A percentile compares a stretch with the other conserved stretches of the same genome.
Conservation (phyloP, 2,888 invertebrate genomes). For the Biston stratarius region DNA sequence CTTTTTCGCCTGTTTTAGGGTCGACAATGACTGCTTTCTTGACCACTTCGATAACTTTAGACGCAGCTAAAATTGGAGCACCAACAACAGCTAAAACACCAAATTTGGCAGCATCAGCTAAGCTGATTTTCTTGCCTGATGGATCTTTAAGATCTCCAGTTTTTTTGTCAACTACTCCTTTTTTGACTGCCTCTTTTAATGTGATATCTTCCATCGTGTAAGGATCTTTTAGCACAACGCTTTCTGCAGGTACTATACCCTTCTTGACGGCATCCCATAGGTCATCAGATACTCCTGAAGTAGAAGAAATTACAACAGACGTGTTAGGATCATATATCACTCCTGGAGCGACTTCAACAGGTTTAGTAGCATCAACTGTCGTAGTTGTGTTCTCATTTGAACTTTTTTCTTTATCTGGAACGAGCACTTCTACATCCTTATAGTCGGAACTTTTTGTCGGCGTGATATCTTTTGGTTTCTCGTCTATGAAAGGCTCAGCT, state of each 20-base stretch:
- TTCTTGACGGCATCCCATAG: constrained; percentile 91
- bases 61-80: constrained; percentile 90
- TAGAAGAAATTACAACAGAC: constrained; percentile 88
- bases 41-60: constrained; percentile 88
- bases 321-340: constrained; percentile 91
- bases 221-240: constrained; percentile 90
- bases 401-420: constrained; percentile 25
- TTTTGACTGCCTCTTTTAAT: constrained; percentile 92
- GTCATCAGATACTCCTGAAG: constrained; percentile 88
- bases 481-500: constrained; percentile 10
- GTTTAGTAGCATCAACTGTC: constrained; percentile 30
- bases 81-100: constrained; percentile 92
- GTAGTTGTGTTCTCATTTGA: constrained; percentile 12
- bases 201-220: constrained; percentile 88
- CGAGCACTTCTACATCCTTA: constrained; percentile 12
- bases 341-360: constrained; percentile 89
- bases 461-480: not conserved
- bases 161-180: constrained; percentile 91
- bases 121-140: constrained; percentile 88
- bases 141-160: constrained; percentile 89
- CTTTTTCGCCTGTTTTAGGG: constrained; percentile 90
- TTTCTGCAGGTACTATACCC: constrained; percentile 89
- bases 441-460: not conserved
- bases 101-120: constrained; percentile 91
- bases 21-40: constrained; percentile 88